Percentiles rank a stretch among this genome's conserved stretches.
These are phyloP conservation scores for Himalopsyche anomala DNA, from an alignment of 2,888 invertebrate genomes.

Conservation along the genomic window DNA sequence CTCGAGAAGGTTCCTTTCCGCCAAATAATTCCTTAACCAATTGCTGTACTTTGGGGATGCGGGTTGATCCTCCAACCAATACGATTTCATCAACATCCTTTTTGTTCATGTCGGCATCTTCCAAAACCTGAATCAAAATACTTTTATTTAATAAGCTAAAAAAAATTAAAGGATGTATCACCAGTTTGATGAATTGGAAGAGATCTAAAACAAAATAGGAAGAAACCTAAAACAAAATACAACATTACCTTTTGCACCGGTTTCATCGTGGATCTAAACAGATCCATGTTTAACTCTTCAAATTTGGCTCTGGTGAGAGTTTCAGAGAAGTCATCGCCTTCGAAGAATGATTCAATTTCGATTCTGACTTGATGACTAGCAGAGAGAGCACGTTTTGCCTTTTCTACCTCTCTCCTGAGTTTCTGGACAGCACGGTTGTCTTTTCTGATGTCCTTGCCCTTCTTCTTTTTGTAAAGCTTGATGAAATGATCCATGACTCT, in stretches of 20 bases:
- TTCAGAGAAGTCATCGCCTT: constrained; percentile 99
- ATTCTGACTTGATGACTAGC: constrained; percentile 97
- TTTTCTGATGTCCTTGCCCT: constrained; percentile 96
- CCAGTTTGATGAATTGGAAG: too few species aligned
- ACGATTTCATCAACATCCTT: constrained; percentile 99
- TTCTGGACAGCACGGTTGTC: constrained; percentile 97
- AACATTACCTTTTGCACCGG: constrained; percentile 88
- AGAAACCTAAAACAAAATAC: too few species aligned
- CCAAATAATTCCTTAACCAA: constrained; percentile 96
- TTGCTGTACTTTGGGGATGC: constrained; percentile 98
- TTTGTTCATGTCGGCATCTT: constrained; percentile 99
- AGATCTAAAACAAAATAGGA: too few species aligned
- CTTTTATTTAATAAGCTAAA: neutral
- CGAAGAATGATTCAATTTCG: constrained; percentile 98
- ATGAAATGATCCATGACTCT: constrained; percentile 99
- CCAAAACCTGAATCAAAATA: constrained; percentile 80
- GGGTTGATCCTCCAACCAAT: constrained; percentile 98
- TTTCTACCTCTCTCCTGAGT: constrained; percentile 96
- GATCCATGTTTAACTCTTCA: constrained; percentile 97
- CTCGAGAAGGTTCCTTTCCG: constrained; percentile 98
- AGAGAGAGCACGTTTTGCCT: constrained; percentile 97
- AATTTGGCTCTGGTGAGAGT: constrained; percentile 98
- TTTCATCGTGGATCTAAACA: constrained; percentile 93
- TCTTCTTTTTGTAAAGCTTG: constrained; percentile 98
- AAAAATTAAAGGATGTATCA: neutral